Conservation (phyloP, 2,797 vertebrate species). For the Cirrhinus molitorella region DNA sequence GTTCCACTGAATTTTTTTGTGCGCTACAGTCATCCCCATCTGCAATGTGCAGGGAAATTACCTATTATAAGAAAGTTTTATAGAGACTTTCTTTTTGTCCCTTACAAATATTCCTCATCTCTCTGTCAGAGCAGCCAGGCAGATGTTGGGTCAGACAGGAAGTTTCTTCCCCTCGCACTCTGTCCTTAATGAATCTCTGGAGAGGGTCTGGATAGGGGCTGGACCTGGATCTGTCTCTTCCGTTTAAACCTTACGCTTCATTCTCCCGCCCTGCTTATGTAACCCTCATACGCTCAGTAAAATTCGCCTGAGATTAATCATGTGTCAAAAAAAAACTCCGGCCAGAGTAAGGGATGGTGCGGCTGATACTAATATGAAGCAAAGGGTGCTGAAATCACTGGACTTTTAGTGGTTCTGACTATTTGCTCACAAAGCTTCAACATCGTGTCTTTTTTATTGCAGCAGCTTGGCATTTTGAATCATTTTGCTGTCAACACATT, state of each 20-base stretch:
- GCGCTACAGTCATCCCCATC: background rate
- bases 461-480: background rate
- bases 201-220: constrained; percentile 88
- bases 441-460: background rate
- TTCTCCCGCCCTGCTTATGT: constrained; percentile 38
- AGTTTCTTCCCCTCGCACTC: constrained; percentile 83
- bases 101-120: background rate
- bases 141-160: constrained; percentile 89
- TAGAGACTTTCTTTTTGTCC: constrained; percentile 25
- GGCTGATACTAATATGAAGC: background rate
- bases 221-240: constrained; percentile 88
- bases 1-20: constrained; percentile 63
- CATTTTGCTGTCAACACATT: background rate
- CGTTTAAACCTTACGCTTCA: constrained; percentile 82
- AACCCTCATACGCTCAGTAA: constrained; percentile 34
- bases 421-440: background rate
- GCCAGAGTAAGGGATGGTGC: background rate
- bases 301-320: constrained; percentile 14
- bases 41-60: background rate
- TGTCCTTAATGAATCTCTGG: constrained; percentile 92
- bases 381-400: background rate
- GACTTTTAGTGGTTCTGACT: background rate
- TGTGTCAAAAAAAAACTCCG: background rate
- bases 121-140: constrained; percentile 77
- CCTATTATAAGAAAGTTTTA: background rate